These are phyloP conservation scores for Merluccius polli DNA, from an alignment of 2,797 vertebrate genomes.

Conservation along the genomic window DNA sequence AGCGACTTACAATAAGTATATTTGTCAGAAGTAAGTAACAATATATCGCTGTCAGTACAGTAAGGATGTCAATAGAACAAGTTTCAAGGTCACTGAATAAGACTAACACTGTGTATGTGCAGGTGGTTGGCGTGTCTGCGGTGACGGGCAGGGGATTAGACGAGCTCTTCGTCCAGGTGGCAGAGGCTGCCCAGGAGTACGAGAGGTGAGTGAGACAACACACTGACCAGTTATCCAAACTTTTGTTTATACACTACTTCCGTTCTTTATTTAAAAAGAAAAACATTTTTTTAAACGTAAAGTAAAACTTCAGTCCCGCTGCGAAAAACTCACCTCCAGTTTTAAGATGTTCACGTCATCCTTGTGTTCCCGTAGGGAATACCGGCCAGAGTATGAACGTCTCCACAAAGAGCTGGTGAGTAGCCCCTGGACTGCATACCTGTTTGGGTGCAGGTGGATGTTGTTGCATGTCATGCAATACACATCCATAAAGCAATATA, in stretches of 20 bases:
- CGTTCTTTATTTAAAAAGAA: neutral
- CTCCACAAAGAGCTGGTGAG: slow-evolving; percentile 83
- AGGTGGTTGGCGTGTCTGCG: slow-evolving; percentile 96
- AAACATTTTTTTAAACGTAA: no score
- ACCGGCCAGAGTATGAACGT: slow-evolving; percentile 89
- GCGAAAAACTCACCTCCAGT: neutral
- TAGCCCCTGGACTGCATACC: slow-evolving; percentile 3
- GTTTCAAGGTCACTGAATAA: neutral
- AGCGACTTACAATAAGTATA: no score
- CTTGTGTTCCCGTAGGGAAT: slow-evolving; percentile 77
- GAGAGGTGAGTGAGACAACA: slow-evolving; percentile 75
- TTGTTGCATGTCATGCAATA: neutral
- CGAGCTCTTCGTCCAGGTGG: slow-evolving; percentile 82
- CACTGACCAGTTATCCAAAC: neutral
- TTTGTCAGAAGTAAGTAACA: no score
- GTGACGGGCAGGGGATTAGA: slow-evolving; percentile 87
- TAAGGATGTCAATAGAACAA: no score
- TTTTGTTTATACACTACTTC: no score
- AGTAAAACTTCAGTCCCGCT: no score
- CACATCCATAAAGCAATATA: neutral
- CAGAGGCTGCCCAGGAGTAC: slow-evolving; percentile 87
- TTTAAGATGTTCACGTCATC: neutral
- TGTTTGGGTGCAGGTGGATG: neutral
- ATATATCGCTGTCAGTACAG: no score
- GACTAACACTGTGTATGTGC: neutral